Evolutionary conservation across 1,140 invertebrate genomes (phyloP).

Genomic region (Heterodera schachtii): DNA sequence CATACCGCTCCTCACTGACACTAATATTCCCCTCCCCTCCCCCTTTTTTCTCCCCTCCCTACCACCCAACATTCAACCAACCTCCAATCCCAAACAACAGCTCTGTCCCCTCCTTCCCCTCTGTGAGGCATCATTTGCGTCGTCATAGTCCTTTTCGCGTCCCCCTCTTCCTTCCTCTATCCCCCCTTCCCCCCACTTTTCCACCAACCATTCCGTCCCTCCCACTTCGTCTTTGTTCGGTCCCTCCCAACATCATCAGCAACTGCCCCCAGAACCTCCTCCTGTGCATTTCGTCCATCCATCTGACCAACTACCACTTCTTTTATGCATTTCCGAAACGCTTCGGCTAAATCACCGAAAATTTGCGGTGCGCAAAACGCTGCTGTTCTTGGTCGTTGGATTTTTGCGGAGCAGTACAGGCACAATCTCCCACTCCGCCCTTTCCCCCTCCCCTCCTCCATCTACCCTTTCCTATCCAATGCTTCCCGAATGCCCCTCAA

Average conservation of each 20-base stretch:
- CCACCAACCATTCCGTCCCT: background rate
- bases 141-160: constrained; percentile 1
- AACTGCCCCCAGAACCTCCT: background rate
- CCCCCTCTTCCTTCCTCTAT: background rate
- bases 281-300: background rate
- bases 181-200: background rate
- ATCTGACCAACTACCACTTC: background rate
- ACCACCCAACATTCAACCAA: constrained; percentile 2
- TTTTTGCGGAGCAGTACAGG: background rate
- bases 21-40: background rate
- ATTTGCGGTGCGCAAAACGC: background rate
- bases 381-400: too few species aligned
- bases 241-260: background rate
- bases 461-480: background rate
- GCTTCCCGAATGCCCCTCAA: background rate
- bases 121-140: background rate
- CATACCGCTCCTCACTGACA: constrained; percentile 2
- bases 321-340: background rate
- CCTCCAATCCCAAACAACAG: constrained; percentile 2
- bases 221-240: background rate
- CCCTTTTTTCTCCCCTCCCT: too few species aligned
- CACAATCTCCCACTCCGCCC: background rate
- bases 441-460: too few species aligned
- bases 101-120: background rate
- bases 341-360: background rate